Conservation (phyloP, 2,113 vertebrate species). For the Dicentrarchus labrax region DNA sequence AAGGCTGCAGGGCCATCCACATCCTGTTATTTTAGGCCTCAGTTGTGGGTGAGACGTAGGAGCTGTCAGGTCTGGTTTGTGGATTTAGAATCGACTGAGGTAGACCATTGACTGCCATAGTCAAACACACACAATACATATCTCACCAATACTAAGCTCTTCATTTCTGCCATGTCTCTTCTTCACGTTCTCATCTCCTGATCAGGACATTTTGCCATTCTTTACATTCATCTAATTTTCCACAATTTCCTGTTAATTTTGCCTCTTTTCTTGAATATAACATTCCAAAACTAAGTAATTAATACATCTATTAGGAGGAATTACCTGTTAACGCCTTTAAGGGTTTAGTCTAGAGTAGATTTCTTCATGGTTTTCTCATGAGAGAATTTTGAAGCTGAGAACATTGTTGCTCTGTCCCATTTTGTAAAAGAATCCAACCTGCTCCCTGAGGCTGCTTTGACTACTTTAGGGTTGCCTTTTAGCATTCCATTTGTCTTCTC, state of each 20-base stretch:
- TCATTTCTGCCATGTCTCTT: neutral
- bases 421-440: neutral
- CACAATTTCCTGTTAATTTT: neutral
- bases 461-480: neutral
- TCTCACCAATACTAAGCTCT: neutral
- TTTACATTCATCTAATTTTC: neutral
- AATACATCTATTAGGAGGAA: neutral
- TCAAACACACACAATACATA: neutral
- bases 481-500: conserved; percentile 36
- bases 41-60: neutral
- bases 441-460: neutral
- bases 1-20: neutral
- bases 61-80: conserved; percentile 24
- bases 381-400: too few species aligned
- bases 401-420: neutral
- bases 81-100: neutral
- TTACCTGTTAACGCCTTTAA: neutral
- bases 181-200: neutral
- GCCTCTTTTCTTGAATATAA: neutral
- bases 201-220: neutral
- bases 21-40: conserved; percentile 25
- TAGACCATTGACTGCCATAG: neutral
- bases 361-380: neutral
- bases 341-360: neutral
- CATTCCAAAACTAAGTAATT: neutral